phyloP scores from a whole-genome alignment of 2,888 invertebrate species.

The Drosophila stalkeri region DNA sequence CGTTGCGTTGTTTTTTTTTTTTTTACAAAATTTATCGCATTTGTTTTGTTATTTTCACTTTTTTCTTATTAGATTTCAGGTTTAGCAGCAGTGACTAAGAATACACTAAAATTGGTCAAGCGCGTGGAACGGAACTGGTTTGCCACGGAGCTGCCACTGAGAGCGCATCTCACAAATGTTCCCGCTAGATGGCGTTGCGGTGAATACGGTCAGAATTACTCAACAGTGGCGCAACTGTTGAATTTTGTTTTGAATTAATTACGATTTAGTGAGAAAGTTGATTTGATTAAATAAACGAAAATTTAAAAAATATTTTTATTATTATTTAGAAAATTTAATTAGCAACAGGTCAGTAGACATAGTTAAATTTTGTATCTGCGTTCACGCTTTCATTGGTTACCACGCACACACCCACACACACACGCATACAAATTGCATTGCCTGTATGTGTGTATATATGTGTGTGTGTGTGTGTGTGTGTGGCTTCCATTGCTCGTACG shows the following conservation, averaged over 20 bases:
- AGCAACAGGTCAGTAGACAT: accelerated
- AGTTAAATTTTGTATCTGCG: not conserved
- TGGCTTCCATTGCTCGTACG: conserved; percentile 35
- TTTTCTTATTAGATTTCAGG: conserved; percentile 68
- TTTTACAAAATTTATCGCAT: conserved; percentile 70
- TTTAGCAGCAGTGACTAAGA: conserved; percentile 64
- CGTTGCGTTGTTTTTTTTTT: conserved; percentile 60
- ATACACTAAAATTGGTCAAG: conserved; percentile 64
- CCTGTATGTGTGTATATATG: not conserved
- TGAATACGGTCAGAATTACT: not conserved
- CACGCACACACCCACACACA: conserved; percentile 11
- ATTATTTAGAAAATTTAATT: too few relatives aligned
- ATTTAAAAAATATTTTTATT: not conserved
- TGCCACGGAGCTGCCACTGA: conserved; percentile 42
- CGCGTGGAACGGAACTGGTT: conserved; percentile 64
- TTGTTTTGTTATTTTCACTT: conserved; percentile 79
- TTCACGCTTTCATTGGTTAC: conserved; percentile 1
- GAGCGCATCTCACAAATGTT: conserved; percentile 1
- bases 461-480: conserved; percentile 14
- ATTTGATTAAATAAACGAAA: not conserved
- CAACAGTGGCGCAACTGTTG: conserved; percentile 44
- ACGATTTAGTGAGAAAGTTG: not conserved
- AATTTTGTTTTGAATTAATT: conserved; percentile 1
- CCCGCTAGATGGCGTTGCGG: conserved; percentile 48
- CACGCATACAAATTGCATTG: conserved; percentile 24